Evolutionary conservation across 2,797 vertebrate species (phyloP).

Genomic region (Enteromius anoplus): DNA sequence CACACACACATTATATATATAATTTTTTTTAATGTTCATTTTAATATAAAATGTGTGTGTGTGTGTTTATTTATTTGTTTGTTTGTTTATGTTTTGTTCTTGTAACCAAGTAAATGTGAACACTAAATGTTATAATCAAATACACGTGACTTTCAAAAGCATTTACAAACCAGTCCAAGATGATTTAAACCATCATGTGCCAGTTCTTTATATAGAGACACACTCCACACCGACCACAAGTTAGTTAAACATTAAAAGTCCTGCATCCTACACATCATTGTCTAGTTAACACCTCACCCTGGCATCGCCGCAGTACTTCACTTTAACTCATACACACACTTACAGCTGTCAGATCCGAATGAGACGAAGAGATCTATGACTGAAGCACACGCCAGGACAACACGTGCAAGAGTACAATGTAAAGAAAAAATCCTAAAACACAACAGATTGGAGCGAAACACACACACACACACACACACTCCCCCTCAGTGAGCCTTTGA

Average conservation of each 20-base stretch:
- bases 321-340: conserved; percentile 7
- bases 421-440: conserved; percentile 27
- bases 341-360: conserved; percentile 11
- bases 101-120: background rate
- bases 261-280: conserved; percentile 26
- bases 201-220: background rate
- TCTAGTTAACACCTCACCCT: conserved; percentile 31
- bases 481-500: conserved; percentile 67
- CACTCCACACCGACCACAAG: background rate
- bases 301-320: background rate
- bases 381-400: conserved; percentile 36
- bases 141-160: background rate
- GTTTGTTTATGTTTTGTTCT: background rate
- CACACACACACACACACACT: conserved; percentile 33
- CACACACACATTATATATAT: too few relatives aligned
- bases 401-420: conserved; percentile 18
- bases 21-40: too few relatives aligned
- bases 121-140: background rate
- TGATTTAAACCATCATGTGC: background rate
- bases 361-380: conserved; percentile 15
- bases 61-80: background rate
- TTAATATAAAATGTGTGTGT: background rate
- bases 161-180: conserved; percentile 1
- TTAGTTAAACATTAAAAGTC: conserved; percentile 42
- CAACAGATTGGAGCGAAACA: conserved; percentile 25